These are phyloP conservation scores for Molanna angustata DNA, from an alignment of 2,888 invertebrate species.

Conservation along the genomic window DNA sequence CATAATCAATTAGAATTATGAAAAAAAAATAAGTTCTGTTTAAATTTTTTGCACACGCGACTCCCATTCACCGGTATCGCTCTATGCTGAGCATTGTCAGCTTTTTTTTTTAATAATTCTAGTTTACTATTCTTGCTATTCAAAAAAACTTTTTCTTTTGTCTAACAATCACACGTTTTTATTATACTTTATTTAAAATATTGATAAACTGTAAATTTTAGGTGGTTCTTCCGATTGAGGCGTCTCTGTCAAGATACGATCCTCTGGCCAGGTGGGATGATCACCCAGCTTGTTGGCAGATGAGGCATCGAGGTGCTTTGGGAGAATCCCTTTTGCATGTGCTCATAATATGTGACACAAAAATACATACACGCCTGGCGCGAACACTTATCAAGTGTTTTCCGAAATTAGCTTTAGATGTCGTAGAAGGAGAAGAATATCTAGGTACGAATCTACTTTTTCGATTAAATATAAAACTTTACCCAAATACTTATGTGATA, in stretches of 20 bases:
- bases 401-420: constrained; percentile 86
- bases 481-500: no score
- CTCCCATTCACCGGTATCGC: no score
- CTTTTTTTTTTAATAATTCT: no score
- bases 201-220: no score
- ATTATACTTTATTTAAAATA: neutral
- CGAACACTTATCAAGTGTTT: constrained; percentile 87
- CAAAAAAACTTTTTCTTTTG: neutral
- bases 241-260: constrained; percentile 79
- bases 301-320: constrained; percentile 92
- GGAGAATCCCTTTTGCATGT: constrained; percentile 95
- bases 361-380: constrained; percentile 76
- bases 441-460: constrained; percentile 65
- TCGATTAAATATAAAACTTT: no score
- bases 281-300: constrained; percentile 96
- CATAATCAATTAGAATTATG: no score
- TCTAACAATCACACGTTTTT: neutral
- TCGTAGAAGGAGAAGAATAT: constrained; percentile 97
- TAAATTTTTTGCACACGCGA: no score
- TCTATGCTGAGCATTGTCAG: no score
- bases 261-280: constrained; percentile 86
- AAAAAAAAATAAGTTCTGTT: no score
- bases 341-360: constrained; percentile 88
- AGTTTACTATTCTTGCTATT: neutral
- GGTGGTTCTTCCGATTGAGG: constrained; percentile 83